Base-by-base conservation (phyloP, 2,113 vertebrate species). In the Setophaga coronata region DNA sequence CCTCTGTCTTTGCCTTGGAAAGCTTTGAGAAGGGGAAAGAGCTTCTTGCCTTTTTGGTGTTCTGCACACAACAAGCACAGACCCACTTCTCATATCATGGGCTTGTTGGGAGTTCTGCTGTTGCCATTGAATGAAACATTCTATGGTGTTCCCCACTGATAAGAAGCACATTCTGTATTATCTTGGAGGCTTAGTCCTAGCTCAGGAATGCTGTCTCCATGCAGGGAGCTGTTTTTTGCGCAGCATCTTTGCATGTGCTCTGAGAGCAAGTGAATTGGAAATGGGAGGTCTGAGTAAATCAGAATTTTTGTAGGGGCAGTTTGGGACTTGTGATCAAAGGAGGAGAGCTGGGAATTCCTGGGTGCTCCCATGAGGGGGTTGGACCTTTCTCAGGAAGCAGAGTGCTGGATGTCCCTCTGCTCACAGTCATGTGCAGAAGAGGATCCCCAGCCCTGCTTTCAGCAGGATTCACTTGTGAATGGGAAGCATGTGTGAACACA, bases 1-100 rank as follows among this genome's bases (percentile, higher is more conserved):
- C n/a, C 38, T 26, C 64, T 62, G n/a, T 8, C 47, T 31, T 91
- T 48, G 25, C 29, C 24, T 70, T 71, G 51, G 51, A 38, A 91
- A 23, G 10, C 28, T 62, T 61, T 28, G 73, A 40, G 45, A 47
- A 79, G 18, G 18, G 34, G 14, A 7, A 58, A 3, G 7, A 34
- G 73, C 42, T 70, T 65, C 60, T 77, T 33, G 38, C 38, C 38
- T 40, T 40, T 40, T 40, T 40, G 38, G 38, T 40, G 38, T 40
- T 40, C 38, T 40, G 40, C 67, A 69, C 51, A 17, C 61, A 38
- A 21, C 34, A 73, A 69, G 58, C 53, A 24, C 26, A 78, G 47
- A 31, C 1, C 8, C 11, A 19, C 56, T 29, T 81, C 15, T 58
- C 5, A 0, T 74, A 2, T 5, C 3, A 2, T 4, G 36, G 36